Conservation (phyloP, 2,888 invertebrate species). For the Slavum lentiscoides region DNA sequence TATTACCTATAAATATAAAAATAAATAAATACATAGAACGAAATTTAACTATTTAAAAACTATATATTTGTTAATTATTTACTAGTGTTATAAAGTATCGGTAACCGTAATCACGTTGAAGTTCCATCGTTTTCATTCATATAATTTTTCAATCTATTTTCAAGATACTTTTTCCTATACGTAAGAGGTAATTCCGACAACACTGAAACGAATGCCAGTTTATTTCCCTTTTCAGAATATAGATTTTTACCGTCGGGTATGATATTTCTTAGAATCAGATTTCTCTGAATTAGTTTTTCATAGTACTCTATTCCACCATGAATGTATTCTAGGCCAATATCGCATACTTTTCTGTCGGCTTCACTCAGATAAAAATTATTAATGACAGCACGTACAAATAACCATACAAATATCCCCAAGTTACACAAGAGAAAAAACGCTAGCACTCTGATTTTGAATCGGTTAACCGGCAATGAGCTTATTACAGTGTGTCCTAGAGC, state of each 20-base stretch:
- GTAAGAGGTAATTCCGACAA: constrained; percentile 70
- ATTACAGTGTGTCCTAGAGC: neutral
- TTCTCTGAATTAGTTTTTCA: constrained; percentile 71
- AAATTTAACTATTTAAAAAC: neutral
- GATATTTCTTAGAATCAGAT: constrained; percentile 71
- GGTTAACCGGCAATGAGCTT: neutral
- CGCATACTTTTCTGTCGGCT: constrained; percentile 68
- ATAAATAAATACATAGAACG: neutral
- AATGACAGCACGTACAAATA: constrained; percentile 68
- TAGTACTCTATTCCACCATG: constrained; percentile 79
- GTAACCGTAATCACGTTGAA: neutral
- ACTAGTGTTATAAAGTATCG: too few species aligned
- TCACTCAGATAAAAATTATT: constrained; percentile 68
- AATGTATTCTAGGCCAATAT: constrained; percentile 68
- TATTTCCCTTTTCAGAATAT: constrained; percentile 73
- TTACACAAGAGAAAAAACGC: constrained; percentile 66
- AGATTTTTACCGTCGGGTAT: constrained; percentile 66
- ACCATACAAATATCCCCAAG: constrained; percentile 67
- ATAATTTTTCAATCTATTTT: constrained; percentile 62
- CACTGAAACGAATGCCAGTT: constrained; percentile 68
- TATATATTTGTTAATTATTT: too few species aligned
- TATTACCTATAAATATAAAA: neutral
- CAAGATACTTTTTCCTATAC: constrained; percentile 70
- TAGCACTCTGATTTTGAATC: constrained; percentile 58
- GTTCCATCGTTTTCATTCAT: constrained; percentile 54